Percentiles rank a stretch among this genome's conserved stretches.
phyloP scores from a whole-genome alignment of 2,888 invertebrate genomes.

The Diaphora mendica region DNA sequence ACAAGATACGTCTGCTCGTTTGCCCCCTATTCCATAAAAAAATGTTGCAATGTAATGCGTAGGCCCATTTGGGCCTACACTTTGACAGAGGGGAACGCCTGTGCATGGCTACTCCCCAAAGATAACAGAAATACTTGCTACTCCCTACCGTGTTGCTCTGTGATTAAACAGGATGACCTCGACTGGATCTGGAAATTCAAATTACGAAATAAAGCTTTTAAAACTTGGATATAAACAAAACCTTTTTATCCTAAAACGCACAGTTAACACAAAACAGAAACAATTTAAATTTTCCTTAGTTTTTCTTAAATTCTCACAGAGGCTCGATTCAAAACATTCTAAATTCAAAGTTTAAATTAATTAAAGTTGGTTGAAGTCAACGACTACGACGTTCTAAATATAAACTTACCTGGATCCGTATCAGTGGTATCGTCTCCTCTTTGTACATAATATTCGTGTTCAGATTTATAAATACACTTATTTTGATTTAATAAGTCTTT shows the following conservation, averaged over 20 bases:
- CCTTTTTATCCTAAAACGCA: background rate
- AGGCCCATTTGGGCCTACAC: too few relatives aligned
- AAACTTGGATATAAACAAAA: background rate
- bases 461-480: slow-evolving; percentile 48
- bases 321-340: background rate
- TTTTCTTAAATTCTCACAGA: background rate
- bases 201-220: background rate
- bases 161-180: background rate
- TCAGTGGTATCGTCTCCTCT: slow-evolving; percentile 82
- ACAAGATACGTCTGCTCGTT: too few relatives aligned
- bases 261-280: background rate
- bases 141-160: too few relatives aligned
- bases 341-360: slow-evolving; percentile 1
- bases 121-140: too few relatives aligned
- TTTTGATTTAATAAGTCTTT: slow-evolving; percentile 40
- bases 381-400: background rate
- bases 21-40: too few relatives aligned
- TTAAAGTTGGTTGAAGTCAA: background rate
- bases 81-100: too few relatives aligned
- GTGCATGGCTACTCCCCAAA: too few relatives aligned
- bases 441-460: slow-evolving; percentile 69
- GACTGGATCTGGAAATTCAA: background rate
- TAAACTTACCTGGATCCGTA: slow-evolving; percentile 79
- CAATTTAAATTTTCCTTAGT: background rate
- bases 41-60: too few relatives aligned